A percentile compares a stretch with the other conserved stretches of the same genome.
phyloP scores from a whole-genome alignment of 2,888 invertebrate genomes.

The Zootermopsis nevadensis region DNA sequence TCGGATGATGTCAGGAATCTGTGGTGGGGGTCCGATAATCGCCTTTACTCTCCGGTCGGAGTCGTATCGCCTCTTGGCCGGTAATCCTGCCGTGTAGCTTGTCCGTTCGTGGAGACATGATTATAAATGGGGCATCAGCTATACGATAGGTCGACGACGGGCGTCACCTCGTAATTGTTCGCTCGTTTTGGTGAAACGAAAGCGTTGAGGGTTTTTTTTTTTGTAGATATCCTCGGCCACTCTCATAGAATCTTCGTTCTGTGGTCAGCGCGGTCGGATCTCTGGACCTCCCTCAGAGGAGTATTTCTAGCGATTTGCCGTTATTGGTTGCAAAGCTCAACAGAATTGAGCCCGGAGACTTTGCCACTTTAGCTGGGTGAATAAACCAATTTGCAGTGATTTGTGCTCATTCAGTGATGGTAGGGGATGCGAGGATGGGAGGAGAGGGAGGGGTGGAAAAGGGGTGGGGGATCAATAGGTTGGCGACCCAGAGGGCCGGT shows the following conservation, averaged over 20 bases:
- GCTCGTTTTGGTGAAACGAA: no score
- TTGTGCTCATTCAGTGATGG: constrained; percentile 49
- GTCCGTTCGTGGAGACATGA: constrained; percentile 27
- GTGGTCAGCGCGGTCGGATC: neutral
- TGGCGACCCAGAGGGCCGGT: constrained; percentile 34
- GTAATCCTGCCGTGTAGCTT: constrained; percentile 39
- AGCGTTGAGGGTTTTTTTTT: no score
- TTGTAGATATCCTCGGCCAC: no score
- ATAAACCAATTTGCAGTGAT: constrained; percentile 52
- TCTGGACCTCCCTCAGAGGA: constrained; percentile 42
- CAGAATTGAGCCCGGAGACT: constrained; percentile 45
- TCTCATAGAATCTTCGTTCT: no score
- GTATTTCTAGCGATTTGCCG: constrained; percentile 49
- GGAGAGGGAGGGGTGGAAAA: neutral
- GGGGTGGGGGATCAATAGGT: constrained; percentile 33
- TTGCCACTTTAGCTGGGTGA: constrained; percentile 49
- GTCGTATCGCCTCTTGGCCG: neutral
- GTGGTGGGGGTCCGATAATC: neutral
- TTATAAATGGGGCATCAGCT: constrained; percentile 44
- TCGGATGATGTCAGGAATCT: no score
- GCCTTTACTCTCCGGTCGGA: neutral
- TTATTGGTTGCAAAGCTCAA: constrained; percentile 49
- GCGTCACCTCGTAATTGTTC: neutral
- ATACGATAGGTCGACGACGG: constrained; percentile 1
- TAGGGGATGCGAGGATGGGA: constrained; percentile 16